phyloP scores from a whole-genome alignment of 2,888 invertebrate genomes.

The Dolichopus griseipennis region DNA sequence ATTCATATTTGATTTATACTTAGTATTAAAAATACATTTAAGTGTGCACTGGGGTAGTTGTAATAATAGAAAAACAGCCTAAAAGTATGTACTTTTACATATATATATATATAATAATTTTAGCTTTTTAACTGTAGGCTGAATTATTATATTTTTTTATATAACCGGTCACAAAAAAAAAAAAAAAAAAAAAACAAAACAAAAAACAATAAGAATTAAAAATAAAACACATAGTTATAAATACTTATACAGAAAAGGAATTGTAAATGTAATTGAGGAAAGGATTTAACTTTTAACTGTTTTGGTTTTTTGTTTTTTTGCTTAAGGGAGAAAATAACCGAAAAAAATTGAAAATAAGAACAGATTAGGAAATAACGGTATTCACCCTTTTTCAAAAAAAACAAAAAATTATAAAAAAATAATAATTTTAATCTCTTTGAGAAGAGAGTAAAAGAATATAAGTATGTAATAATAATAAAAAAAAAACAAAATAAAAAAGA shows the following conservation, averaged over 20 bases:
- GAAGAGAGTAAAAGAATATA: too few species aligned
- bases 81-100: not conserved
- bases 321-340: not conserved
- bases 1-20: too few species aligned
- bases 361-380: constrained; percentile 5
- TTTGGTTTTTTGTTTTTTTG: too few species aligned
- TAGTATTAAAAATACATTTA: too few species aligned
- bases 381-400: not conserved
- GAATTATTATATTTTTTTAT: not conserved
- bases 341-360: not conserved
- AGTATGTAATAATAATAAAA: too few species aligned
- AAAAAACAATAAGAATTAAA: too few species aligned
- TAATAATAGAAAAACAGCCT: too few species aligned
- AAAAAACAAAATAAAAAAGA: too few species aligned
- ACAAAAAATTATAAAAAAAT: too few species aligned
- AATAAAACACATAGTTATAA: not conserved
- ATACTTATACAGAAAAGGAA: not conserved
- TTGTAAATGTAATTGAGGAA: constrained; percentile 1
- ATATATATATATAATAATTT: not conserved
- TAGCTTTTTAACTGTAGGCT: constrained; percentile 1
- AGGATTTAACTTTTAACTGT: constrained; percentile 6
- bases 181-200: too few species aligned
- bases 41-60: too few species aligned
- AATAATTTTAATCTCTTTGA: too few species aligned
- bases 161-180: constrained; percentile 1